phyloP scores from a whole-genome alignment of 2,113 vertebrate species.

The Condylura cristata region DNA sequence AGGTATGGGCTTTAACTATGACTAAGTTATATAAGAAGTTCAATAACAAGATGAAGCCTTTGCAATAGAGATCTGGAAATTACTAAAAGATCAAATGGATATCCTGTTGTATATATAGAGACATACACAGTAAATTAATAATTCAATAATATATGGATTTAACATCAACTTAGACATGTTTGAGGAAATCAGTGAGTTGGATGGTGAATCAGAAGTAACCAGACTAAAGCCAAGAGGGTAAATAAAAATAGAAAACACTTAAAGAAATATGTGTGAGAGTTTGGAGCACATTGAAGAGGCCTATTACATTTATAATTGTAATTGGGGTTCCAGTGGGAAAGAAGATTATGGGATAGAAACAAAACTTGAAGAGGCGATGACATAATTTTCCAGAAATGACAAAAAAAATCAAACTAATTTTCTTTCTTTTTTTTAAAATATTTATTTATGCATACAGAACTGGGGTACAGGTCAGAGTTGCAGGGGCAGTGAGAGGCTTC shows the following conservation, averaged over 20 bases:
- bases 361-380: neutral
- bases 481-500: no score
- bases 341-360: neutral
- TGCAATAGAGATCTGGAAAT: neutral
- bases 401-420: neutral
- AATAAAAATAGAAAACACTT: neutral
- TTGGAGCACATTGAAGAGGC: neutral
- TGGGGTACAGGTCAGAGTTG: no score
- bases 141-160: neutral
- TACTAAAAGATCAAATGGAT: neutral
- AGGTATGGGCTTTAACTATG: neutral
- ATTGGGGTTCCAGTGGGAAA: neutral
- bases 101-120: neutral
- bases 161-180: neutral
- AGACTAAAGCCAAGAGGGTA: neutral
- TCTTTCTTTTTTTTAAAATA: no score
- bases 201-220: neutral
- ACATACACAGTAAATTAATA: neutral
- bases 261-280: neutral
- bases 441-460: no score
- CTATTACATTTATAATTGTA: neutral
- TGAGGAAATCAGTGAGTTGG: neutral
- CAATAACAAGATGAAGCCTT: neutral
- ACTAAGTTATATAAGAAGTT: neutral
- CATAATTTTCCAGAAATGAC: neutral